Percentiles rank a stretch among this genome's conserved stretches.
Evolutionary conservation across 2,888 invertebrate genomes (phyloP).

Genomic region (Mimumesa dahlbomi): DNA sequence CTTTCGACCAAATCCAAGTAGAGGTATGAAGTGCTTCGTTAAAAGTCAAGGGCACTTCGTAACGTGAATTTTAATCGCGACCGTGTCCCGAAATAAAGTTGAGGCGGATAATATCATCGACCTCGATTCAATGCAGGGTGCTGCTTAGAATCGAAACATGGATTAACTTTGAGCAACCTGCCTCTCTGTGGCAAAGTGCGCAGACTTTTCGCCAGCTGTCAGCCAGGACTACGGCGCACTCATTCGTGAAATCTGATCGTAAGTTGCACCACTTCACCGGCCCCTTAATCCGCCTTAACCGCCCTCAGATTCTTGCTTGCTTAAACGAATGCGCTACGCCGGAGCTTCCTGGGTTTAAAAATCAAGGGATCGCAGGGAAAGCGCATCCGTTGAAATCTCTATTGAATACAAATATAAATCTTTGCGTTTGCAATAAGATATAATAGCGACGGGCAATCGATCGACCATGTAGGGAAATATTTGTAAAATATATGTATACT

Average conservation of each 20-base stretch:
- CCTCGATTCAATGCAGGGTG: constrained; percentile 55
- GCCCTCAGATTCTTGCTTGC: constrained; percentile 57
- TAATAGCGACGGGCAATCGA: too few relatives aligned
- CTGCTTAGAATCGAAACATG: constrained; percentile 62
- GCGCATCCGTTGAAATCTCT: constrained; percentile 40
- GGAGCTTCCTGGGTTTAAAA: constrained; percentile 45
- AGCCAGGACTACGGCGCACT: constrained; percentile 58
- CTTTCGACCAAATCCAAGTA: constrained; percentile 32
- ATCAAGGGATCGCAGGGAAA: constrained; percentile 20
- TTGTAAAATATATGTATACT: too few relatives aligned
- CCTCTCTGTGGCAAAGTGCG: constrained; percentile 50
- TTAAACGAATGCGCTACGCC: constrained; percentile 59
- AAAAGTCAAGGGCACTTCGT: constrained; percentile 62
- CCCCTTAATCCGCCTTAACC: constrained; percentile 63
- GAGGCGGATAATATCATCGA: constrained; percentile 57
- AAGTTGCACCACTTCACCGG: constrained; percentile 67
- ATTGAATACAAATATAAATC: constrained; percentile 27
- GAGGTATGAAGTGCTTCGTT: constrained; percentile 62
- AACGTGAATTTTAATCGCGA: constrained; percentile 67
- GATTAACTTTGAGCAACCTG: constrained; percentile 62
- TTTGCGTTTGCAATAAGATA: constrained; percentile 22
- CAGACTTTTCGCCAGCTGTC: constrained; percentile 72
- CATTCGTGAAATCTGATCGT: constrained; percentile 73
- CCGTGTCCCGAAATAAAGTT: constrained; percentile 67
- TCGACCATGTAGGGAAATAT: too few relatives aligned